phyloP scores from a whole-genome alignment of 2,888 invertebrate species.

The Apomyelois bistriatella region DNA sequence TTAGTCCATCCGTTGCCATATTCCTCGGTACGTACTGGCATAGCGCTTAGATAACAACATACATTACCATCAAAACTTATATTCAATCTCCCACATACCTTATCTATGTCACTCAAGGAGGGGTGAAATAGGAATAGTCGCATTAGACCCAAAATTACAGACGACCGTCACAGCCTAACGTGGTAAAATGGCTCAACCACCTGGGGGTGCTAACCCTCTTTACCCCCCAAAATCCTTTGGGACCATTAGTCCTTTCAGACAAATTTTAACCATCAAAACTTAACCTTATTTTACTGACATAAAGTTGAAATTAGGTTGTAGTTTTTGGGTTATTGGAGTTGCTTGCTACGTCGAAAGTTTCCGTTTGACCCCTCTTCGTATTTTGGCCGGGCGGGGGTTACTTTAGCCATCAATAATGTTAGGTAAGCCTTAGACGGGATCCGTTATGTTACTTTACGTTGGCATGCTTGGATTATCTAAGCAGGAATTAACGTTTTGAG shows the following conservation, averaged over 20 bases:
- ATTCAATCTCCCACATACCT: slow-evolving; percentile 35
- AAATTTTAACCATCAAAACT: slow-evolving; percentile 16
- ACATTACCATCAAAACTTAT: slow-evolving; percentile 18
- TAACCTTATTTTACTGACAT: slow-evolving; percentile 1
- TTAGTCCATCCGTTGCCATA: too few relatives aligned
- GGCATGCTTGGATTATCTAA: slow-evolving; percentile 10
- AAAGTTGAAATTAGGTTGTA: neutral
- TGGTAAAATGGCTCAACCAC: slow-evolving; percentile 76
- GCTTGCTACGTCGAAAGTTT: slow-evolving; percentile 49
- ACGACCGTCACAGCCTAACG: slow-evolving; percentile 77
- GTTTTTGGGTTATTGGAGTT: slow-evolving; percentile 29
- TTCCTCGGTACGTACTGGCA: too few relatives aligned
- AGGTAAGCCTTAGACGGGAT: slow-evolving; percentile 61
- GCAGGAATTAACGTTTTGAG: neutral
- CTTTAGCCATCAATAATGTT: slow-evolving; percentile 77
- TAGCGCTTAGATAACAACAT: too few relatives aligned
- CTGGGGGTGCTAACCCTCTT: slow-evolving; percentile 64
- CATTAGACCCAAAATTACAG: slow-evolving; percentile 79
- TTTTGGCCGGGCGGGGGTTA: slow-evolving; percentile 61
- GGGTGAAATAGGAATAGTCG: slow-evolving; percentile 79
- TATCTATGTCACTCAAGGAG: slow-evolving; percentile 69
- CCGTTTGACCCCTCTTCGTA: slow-evolving; percentile 76
- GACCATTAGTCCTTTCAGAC: slow-evolving; percentile 37
- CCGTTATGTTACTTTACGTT: slow-evolving; percentile 35
- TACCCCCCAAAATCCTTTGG: slow-evolving; percentile 38